Base-by-base conservation (phyloP, 1,140 invertebrate species). In the Hypothenemus hampei region DNA sequence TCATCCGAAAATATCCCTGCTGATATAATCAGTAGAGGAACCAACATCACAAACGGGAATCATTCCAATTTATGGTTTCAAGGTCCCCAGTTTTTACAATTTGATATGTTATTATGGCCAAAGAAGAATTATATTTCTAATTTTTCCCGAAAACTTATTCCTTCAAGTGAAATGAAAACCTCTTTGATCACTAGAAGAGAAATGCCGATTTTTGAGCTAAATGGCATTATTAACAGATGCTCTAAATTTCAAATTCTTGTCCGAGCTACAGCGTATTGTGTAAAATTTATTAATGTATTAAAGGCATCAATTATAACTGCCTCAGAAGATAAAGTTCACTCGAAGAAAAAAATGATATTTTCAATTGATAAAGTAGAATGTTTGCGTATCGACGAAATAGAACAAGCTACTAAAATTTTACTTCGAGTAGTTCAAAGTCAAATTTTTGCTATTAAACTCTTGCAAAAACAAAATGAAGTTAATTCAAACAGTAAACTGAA, bases 11-110 rank as follows among this genome's bases (percentile, higher is more conserved):
- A 29, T 7, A 73, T 72, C 52, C 67, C 70, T 13, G 71, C 68
- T 6, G 69, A 73, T 58, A 56, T 62, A 4, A 39, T 60, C 7
- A 66, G 64, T n/a, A 21, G 69, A n/a, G n/a, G n/a, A n/a, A n/a
- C 20, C 64, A 49, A 10, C 13, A n/a, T 46, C 1, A 43, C 43
- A n/a, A 5, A 41, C 15, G 19, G 41, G 24, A 22, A n/a, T 5
- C 11, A 40, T 20, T 49, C 16, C 10, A 24, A 16, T 19, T 21
- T 36, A 21, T 53, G 59, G 59, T 29, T 36, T 8, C 11, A 26
- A 63, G 36, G 66, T 62, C 11, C 48, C 13, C 11, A 7, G 7
- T 58, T 39, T 13, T 21, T 54, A 3, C 7, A 11, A 16, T 7
- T 56, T 26, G n/a, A 10, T 10, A 8, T 8, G 0, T 11, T 21